Evolutionary conservation across 1,140 invertebrate species (phyloP).

Genomic region (Monochamus saltuarius): DNA sequence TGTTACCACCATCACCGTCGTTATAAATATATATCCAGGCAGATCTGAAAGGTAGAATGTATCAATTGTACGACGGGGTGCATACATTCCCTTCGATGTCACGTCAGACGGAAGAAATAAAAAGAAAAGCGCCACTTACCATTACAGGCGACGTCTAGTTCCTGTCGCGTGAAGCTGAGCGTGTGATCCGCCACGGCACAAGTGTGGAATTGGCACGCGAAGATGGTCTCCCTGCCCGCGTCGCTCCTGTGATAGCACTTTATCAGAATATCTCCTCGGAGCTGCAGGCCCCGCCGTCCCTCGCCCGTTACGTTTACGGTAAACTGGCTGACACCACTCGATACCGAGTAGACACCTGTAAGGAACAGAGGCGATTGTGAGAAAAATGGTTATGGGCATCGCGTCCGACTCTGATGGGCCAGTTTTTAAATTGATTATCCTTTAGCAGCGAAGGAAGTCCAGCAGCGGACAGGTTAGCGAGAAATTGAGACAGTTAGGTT

Average conservation of each 20-base stretch:
- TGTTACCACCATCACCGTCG: too few relatives aligned
- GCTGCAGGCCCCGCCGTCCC: constrained; percentile 65
- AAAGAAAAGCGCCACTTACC: constrained; percentile 55
- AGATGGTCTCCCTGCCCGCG: constrained; percentile 63
- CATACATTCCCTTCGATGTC: too few relatives aligned
- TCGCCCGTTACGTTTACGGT: constrained; percentile 68
- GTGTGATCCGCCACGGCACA: constrained; percentile 84
- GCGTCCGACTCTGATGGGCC: neutral
- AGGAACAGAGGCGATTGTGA: constrained; percentile 13
- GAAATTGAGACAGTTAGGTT: too few relatives aligned
- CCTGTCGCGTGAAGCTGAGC: constrained; percentile 79
- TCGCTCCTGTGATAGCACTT: constrained; percentile 80
- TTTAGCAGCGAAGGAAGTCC: too few relatives aligned
- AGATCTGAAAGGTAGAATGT: too few relatives aligned
- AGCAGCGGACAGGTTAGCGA: too few relatives aligned
- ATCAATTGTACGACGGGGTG: too few relatives aligned
- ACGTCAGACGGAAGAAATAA: too few relatives aligned
- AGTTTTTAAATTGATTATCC: neutral
- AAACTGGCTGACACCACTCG: constrained; percentile 61
- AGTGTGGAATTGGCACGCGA: constrained; percentile 88
- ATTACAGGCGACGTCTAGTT: constrained; percentile 80
- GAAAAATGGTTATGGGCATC: neutral
- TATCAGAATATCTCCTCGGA: constrained; percentile 85
- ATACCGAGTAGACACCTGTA: constrained; percentile 70
- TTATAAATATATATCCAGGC: too few relatives aligned